Base-by-base conservation (phyloP, 2,113 vertebrate genomes). In the Periophthalmodon schlosseri region DNA sequence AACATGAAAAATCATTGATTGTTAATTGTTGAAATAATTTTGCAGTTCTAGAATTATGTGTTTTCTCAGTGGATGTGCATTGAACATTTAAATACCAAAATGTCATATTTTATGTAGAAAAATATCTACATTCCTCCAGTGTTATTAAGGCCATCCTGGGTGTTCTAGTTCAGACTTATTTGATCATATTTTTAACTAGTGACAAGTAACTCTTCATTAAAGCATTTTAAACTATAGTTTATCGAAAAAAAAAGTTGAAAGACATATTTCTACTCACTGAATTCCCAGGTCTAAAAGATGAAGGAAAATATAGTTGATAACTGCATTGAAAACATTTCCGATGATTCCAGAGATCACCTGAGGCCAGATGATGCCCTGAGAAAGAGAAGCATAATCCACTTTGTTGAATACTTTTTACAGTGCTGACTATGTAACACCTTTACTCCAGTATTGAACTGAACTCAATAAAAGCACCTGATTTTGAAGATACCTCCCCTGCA, bases 331-430 rank as follows among this genome's bases (percentile, higher is more conserved):
- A 79, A 96, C 4, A 75, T 97, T 98, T 74, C 93, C 95, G 21
- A 85, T 79, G 0, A 92, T 73, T 66, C 95, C 96, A 0, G 93
- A 93, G 64, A 96, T 56, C 49, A 98, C 93, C 86, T 96, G 96
- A 46, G 96, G 95, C 92, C 96, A 89, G 14, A 96, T 94, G 68
- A 98, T 96, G 0, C 92, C 96, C 97, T 97, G 86, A n/a, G 10
- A 56, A 7, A 56, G 52, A 61, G 91, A 87, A 1, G 58, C 49
- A 81, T 28, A 16, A 44, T 33, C 47, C 15, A 36, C 70, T 60
- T 34, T 77, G 63, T 66, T 65, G n/a, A 47, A 11, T 11, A 1
- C 74, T 1, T 23, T 10, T 68, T 69, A 21, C 6, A 9, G 46
- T 23, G 12, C 70, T 21, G 12, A 4, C 54, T 63, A 11, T 64